Evolutionary conservation across 1,140 invertebrate genomes (phyloP).

Genomic region (Drosophila trapezifrons): DNA sequence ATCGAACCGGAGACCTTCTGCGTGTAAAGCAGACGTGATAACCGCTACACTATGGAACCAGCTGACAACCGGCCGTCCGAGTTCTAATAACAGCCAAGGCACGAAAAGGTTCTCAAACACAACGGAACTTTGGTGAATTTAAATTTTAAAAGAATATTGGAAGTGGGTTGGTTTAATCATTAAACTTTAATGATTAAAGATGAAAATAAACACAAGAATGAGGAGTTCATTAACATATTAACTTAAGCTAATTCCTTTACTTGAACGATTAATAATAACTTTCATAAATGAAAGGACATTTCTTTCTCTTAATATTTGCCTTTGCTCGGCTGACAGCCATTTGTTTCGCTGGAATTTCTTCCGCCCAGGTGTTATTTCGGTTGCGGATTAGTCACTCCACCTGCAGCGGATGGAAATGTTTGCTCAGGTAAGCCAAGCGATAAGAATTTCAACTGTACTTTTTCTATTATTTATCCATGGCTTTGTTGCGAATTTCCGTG

Average conservation of each 20-base stretch:
- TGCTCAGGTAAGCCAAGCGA: conserved; percentile 20
- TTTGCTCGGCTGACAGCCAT: not conserved
- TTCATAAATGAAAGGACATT: conserved; percentile 10
- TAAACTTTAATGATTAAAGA: not conserved
- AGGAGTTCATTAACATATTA: conserved; percentile 1
- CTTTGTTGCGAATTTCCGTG: conserved; percentile 19
- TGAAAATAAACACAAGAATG: conserved; percentile 1
- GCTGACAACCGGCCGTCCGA: not conserved
- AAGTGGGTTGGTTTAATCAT: not conserved
- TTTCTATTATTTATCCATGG: conserved; percentile 16
- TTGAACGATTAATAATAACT: conserved; percentile 2
- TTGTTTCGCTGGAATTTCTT: conserved; percentile 20
- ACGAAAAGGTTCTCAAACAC: not conserved
- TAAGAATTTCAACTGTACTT: conserved; percentile 32
- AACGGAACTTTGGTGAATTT: not conserved
- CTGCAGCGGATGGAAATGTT: conserved; percentile 17
- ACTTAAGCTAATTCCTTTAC: not conserved
- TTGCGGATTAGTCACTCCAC: conserved; percentile 31
- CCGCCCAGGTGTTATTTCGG: conserved; percentile 46
- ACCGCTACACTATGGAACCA: conserved; percentile 87
- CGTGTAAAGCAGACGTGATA: conserved; percentile 88
- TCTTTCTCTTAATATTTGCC: not conserved
- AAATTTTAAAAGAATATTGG: not conserved
- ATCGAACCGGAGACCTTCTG: conserved; percentile 88
- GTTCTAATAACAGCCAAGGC: not conserved